Evolutionary conservation across 37 sponge, comb jelly and placozoan species (phyloP), one percentile per base, ranked within the genome.

Genomic region (Geodia barretti): DNA sequence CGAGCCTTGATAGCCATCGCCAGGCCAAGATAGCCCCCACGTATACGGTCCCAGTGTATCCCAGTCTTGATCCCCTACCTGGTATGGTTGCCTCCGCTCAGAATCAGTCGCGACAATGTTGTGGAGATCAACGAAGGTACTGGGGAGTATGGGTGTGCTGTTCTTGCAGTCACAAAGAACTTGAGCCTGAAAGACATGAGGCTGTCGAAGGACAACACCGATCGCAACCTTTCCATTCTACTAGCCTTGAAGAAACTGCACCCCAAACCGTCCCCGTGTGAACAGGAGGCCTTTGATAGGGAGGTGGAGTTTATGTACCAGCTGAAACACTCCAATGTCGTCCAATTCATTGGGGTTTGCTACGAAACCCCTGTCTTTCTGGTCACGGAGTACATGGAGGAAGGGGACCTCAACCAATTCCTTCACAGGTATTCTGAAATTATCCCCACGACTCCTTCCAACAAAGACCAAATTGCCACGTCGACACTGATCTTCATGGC

Each of bases 381-480:
- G n/a, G 69, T 87, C 71, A 88, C 88, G 76, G 92, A 92, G 84
- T 88, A 88, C 72, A 88, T 87, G 88, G 41, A 79, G 60, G 79
- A 92, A 14, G 88, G 92, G n/a, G 92, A 92, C 62, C 85, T 92
- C 70, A 83, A 87, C 20, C 63, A 79, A 58, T 84, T 72, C 72
- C 73, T 87, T 36, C 61, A 87, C n/a, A n/a, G n/a, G n/a, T n/a
- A n/a, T n/a, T n/a, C n/a, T n/a, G n/a, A n/a, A n/a, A 21, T 20
- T 21, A 20, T 59, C 14, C 20, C 60, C 20, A 59, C 17, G 20
- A n/a, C n/a, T n/a, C n/a, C n/a, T n/a, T n/a, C n/a, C 2, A 23
- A 8, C 41, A 41, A 84, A 75, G 67, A 61, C 34, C 68, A 83
- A 26, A 26, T 61, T n/a, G 68, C 61, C 39, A 77, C 73, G 19